These are phyloP conservation scores for Nicator chloris DNA, from an alignment of 2,113 vertebrate genomes.

Conservation along the genomic window DNA sequence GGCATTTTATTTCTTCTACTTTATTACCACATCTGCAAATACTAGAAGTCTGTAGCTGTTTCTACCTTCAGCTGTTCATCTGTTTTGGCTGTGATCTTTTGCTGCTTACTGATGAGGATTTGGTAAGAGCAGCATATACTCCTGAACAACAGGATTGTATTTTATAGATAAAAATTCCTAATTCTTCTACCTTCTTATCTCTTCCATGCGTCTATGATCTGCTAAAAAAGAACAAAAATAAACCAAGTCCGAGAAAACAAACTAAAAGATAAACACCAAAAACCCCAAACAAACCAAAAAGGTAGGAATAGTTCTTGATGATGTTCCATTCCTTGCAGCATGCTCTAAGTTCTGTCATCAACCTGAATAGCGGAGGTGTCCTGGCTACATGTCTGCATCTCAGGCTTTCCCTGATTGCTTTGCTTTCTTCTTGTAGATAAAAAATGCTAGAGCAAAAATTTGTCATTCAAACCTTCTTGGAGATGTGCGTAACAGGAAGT, in stretches of 20 bases:
- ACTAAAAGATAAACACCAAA: neutral
- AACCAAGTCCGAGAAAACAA: neutral
- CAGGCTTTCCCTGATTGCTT: neutral
- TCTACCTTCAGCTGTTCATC: accelerated
- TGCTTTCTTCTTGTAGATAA: neutral
- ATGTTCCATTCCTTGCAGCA: neutral
- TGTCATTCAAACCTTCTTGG: neutral
- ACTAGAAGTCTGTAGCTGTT: neutral
- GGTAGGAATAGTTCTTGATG: neutral
- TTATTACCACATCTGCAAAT: neutral
- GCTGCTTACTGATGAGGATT: neutral
- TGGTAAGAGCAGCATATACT: neutral
- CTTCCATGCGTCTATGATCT: neutral
- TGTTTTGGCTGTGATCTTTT: neutral
- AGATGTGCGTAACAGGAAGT: neutral
- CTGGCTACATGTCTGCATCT: neutral
- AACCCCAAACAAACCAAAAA: neutral
- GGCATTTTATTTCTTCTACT: neutral
- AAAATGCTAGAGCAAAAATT: neutral
- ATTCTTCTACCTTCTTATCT: neutral
- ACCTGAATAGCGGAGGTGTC: neutral
- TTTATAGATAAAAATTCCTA: neutral
- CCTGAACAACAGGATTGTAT: neutral
- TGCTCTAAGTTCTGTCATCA: neutral
- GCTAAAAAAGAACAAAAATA: neutral